A percentile compares a stretch with the other conserved stretches of the same genome.
Conservation (phyloP, 2,888 invertebrate genomes). For the Pollenia griseotomentosa region DNA sequence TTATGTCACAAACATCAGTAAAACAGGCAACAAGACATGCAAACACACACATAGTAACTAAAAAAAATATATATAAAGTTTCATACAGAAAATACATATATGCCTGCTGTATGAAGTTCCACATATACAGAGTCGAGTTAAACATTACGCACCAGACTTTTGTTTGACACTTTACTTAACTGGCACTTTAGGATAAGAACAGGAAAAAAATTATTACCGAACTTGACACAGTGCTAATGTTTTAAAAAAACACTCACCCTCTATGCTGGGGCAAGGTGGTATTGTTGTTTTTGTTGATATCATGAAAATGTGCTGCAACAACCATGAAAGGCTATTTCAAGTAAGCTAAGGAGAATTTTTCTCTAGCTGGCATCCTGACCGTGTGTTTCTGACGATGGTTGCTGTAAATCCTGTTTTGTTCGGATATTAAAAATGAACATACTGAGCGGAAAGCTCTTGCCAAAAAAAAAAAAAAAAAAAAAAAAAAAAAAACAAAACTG, state of each 20-base stretch:
- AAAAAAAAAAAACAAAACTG: background rate
- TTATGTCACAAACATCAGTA: slow-evolving; percentile 53
- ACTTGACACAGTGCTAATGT: slow-evolving; percentile 57
- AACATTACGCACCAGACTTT: slow-evolving; percentile 48
- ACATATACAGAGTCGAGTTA: background rate
- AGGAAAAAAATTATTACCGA: slow-evolving; percentile 57
- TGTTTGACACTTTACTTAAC: slow-evolving; percentile 62
- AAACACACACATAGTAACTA: background rate
- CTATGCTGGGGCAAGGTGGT: background rate
- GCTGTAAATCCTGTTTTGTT: slow-evolving; percentile 31
- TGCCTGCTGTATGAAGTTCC: slow-evolving; percentile 22
- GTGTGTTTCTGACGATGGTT: background rate
- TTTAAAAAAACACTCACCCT: background rate
- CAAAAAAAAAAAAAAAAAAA: slow-evolving; percentile 7
- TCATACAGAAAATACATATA: background rate
- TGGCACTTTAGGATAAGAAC: slow-evolving; percentile 68
- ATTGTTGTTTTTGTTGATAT: background rate
- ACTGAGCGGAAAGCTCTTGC: slow-evolving; percentile 31
- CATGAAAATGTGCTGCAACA: slow-evolving; percentile 25
- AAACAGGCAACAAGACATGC: slow-evolving; percentile 15
- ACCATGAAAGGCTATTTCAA: slow-evolving; percentile 30
- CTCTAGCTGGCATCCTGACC: slow-evolving; percentile 16
- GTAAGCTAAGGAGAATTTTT: slow-evolving; percentile 2
- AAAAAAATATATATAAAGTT: background rate
- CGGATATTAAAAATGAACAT: slow-evolving; percentile 60